These are phyloP conservation scores for Sthenelais limicola DNA, from an alignment of 2,888 invertebrate genomes.

Conservation along the genomic window DNA sequence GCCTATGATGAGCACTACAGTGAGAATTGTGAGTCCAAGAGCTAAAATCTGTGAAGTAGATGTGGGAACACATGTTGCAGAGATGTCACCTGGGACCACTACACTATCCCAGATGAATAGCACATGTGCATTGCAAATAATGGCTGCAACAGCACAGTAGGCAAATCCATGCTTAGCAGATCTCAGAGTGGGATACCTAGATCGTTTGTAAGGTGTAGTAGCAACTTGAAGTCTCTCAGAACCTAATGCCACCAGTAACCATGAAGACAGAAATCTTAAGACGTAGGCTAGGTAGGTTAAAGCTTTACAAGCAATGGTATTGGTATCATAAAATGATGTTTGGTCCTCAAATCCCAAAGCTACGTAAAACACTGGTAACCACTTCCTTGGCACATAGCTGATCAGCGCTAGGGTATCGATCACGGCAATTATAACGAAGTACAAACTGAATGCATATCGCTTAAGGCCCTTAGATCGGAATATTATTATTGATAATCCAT, in stretches of 20 bases:
- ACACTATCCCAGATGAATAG: conserved; percentile 35
- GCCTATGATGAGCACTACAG: conserved; percentile 24
- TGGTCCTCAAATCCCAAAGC: conserved; percentile 10
- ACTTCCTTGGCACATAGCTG: conserved; percentile 31
- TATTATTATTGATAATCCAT: conserved; percentile 8
- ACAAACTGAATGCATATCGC: conserved; percentile 20
- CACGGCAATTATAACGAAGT: conserved; percentile 3
- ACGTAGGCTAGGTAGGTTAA: conserved; percentile 39
- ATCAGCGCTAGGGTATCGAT: conserved; percentile 22
- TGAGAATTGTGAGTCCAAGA: conserved; percentile 23
- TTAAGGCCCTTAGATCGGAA: conserved; percentile 17
- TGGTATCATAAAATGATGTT: conserved; percentile 35
- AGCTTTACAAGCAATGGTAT: conserved; percentile 37
- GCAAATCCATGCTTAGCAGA: not conserved
- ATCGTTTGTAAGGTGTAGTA: conserved; percentile 31
- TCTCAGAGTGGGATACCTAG: not conserved
- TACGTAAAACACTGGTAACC: conserved; percentile 22
- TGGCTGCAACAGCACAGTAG: conserved; percentile 30
- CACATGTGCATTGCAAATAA: conserved; percentile 34
- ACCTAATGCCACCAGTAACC: conserved; percentile 33
- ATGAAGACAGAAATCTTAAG: conserved; percentile 34
- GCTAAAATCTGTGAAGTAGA: conserved; percentile 16
- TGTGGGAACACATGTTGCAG: conserved; percentile 23
- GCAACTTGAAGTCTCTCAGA: conserved; percentile 24
- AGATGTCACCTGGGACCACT: not conserved